phyloP scores from a whole-genome alignment of 2,888 invertebrate genomes.

The Apodemia mormo region DNA sequence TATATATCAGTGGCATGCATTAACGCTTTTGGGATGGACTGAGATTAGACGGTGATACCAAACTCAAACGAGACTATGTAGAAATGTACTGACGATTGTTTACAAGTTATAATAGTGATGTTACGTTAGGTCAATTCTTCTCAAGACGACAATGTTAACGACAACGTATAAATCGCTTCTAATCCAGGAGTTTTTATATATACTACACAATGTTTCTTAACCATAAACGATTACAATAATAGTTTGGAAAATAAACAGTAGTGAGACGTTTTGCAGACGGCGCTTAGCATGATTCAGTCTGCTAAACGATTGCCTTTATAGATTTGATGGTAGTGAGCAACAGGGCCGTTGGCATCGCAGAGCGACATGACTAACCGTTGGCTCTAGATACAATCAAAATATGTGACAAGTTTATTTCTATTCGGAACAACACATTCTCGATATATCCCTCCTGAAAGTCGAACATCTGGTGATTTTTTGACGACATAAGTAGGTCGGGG shows the following conservation, averaged over 20 bases:
- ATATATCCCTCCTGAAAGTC: conserved; percentile 74
- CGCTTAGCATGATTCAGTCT: conserved; percentile 78
- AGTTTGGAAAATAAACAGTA: conserved; percentile 59
- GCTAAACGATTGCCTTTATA: conserved; percentile 76
- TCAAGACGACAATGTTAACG: not conserved
- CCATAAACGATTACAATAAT: conserved; percentile 35
- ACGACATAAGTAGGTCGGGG: conserved; percentile 81
- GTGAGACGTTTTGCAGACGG: conserved; percentile 81
- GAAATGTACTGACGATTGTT: no score
- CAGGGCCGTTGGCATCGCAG: conserved; percentile 77
- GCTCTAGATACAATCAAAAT: conserved; percentile 82
- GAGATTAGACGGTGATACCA: no score
- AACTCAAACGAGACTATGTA: no score
- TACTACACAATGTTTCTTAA: conserved; percentile 27
- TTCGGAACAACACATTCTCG: conserved; percentile 78
- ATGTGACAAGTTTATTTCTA: conserved; percentile 82
- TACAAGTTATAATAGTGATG: no score
- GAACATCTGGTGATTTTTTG: conserved; percentile 79
- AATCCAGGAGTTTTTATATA: not conserved
- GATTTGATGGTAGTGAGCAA: conserved; percentile 59
- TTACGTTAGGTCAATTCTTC: not conserved
- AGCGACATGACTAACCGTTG: conserved; percentile 75
- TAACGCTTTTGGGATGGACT: no score
- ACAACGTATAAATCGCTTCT: not conserved
- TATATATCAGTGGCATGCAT: no score